phyloP scores from a whole-genome alignment of 2,888 invertebrate species.

The Xestobium rufovillosum region DNA sequence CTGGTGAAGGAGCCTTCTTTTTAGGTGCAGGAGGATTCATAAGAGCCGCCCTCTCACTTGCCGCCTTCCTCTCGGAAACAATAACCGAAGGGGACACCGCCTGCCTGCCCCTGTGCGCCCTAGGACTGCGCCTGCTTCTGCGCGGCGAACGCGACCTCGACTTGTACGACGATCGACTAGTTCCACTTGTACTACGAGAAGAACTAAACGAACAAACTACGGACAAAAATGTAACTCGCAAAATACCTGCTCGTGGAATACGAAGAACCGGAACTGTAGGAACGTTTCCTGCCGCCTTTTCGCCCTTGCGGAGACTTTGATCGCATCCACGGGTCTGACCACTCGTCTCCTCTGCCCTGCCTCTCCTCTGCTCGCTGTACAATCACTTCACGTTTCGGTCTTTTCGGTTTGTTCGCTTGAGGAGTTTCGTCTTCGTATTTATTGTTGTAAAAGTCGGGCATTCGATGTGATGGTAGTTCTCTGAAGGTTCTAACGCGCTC shows the following conservation, averaged over 20 bases:
- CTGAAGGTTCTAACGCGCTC: slow-evolving; percentile 44
- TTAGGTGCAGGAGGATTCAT: slow-evolving; percentile 71
- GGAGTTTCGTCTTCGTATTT: slow-evolving; percentile 46
- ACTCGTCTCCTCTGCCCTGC: slow-evolving; percentile 66
- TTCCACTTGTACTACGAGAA: slow-evolving; percentile 37
- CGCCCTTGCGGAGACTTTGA: slow-evolving; percentile 57
- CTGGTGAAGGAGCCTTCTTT: slow-evolving; percentile 46
- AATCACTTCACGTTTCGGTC: slow-evolving; percentile 66
- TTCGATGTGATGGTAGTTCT: slow-evolving; percentile 49
- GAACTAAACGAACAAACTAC: slow-evolving; percentile 29
- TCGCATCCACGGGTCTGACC: slow-evolving; percentile 94
- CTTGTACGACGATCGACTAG: slow-evolving; percentile 38
- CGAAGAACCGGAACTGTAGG: slow-evolving; percentile 67
- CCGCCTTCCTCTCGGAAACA: slow-evolving; percentile 56
- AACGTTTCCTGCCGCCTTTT: slow-evolving; percentile 48
- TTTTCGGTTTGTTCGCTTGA: slow-evolving; percentile 35
- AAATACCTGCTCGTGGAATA: slow-evolving; percentile 56
- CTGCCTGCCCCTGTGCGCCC: slow-evolving; percentile 32
- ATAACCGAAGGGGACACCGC: slow-evolving; percentile 55
- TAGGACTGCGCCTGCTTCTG: slow-evolving; percentile 40
- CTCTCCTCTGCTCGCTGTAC: slow-evolving; percentile 58
- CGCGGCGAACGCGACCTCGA: slow-evolving; percentile 52
- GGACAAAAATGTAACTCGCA: too few species aligned
- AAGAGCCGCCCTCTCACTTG: slow-evolving; percentile 58
- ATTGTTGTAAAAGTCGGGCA: slow-evolving; percentile 46